Evolutionary conservation across 2,113 vertebrate genomes (phyloP).

Genomic region (Casuarius casuarius): DNA sequence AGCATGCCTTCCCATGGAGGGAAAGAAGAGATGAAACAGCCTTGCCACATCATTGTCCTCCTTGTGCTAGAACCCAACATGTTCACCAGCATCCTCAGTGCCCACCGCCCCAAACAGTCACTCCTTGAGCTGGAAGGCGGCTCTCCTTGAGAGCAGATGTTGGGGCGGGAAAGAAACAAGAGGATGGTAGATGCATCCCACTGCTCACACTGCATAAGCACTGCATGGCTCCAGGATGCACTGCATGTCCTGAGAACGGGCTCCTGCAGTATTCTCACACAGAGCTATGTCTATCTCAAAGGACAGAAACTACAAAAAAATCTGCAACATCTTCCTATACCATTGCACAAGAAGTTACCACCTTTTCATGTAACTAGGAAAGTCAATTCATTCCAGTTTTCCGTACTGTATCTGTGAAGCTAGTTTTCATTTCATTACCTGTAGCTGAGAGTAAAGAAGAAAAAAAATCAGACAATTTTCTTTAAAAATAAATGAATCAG

Average conservation of each 20-base stretch:
- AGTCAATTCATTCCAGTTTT: not conserved
- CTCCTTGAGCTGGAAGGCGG: too few species aligned
- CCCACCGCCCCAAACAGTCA: not conserved
- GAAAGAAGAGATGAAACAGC: not conserved
- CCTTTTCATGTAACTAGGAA: not conserved
- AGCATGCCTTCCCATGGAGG: rapidly evolving
- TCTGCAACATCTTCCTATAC: not conserved
- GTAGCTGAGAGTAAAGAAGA: not conserved
- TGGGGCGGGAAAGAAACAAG: not conserved
- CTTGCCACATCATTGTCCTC: not conserved
- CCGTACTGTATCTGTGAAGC: not conserved
- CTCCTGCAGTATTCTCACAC: not conserved
- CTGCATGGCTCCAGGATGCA: not conserved
- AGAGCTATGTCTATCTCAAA: not conserved
- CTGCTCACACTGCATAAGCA: not conserved
- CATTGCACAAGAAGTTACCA: not conserved
- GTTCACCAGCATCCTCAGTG: not conserved
- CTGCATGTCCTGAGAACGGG: not conserved
- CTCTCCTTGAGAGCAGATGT: too few species aligned
- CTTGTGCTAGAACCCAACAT: not conserved
- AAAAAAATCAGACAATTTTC: not conserved
- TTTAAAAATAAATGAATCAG: slow-evolving; percentile 2
- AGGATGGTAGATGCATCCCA: not conserved
- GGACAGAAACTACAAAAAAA: not conserved
- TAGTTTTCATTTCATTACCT: not conserved